Base-by-base conservation (phyloP, 2,888 invertebrate genomes). In the Ectropis crepuscularia region DNA sequence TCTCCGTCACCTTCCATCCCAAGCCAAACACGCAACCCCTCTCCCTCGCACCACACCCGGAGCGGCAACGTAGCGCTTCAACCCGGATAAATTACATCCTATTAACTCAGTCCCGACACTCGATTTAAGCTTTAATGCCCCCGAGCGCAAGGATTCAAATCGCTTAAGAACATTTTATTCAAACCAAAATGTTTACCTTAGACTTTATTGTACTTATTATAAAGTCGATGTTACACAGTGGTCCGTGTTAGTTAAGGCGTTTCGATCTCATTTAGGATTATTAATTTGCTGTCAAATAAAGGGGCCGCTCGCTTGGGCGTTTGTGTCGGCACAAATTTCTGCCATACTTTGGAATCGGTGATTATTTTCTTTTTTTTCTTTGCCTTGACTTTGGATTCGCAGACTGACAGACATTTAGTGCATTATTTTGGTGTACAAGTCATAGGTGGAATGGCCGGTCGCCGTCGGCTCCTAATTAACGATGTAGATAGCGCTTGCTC, bases 201-300 rank as follows among this genome's bases (percentile, higher is more conserved):
- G 85, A 85, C 89, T 89, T 87, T 90, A 87, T 80, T 70, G 76
- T 78, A 80, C 76, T 75, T 72, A 80, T 78, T 81, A 86, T 89
- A 92, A 85, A 90, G 92, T 86, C 85, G 80, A 85, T 69, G 81
- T 90, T 89, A 75, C 79, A 79, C 80, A 79, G 84, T 78, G 74
- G 76, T 71, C 71, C 76, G 73, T 74, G 80, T 75, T 79, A 76
- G 85, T 87, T 91, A 81, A 75, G 88, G 79, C 88, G 84, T 89
- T 91, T 78, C 83, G 81, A 83, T 88, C 78, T 76, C 78, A 81
- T 74, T 75, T 77, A 81, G 79, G 84, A 86, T 91, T 92, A 92
- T 92, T 92, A 92, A 92, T 92, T 92, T 91, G 90, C 92, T 92
- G 92, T 92, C 92, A 92, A 92, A 92, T 92, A 92, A 92, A 92